A percentile compares a stretch with the other conserved stretches of the same genome.
phyloP scores from a whole-genome alignment of 2,888 invertebrate species.

The Callinectes sapidus region DNA sequence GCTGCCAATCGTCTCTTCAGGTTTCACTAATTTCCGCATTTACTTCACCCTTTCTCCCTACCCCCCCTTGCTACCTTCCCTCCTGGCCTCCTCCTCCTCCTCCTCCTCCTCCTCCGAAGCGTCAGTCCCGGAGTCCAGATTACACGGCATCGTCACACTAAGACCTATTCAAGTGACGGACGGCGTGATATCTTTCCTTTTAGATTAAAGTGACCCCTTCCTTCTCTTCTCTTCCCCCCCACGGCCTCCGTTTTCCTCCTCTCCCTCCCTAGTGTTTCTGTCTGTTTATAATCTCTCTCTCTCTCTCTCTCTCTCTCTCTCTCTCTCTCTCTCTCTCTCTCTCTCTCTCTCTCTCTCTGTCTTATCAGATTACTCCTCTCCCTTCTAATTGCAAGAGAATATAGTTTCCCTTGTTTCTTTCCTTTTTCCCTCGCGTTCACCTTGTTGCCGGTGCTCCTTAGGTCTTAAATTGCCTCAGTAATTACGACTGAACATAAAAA shows the following conservation, averaged over 20 bases:
- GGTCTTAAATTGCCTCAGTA: slow-evolving; percentile 23
- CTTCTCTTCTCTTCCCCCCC: not conserved
- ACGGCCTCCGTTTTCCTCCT: not conserved
- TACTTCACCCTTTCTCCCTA: slow-evolving; percentile 44
- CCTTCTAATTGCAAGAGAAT: not conserved
- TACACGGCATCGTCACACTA: slow-evolving; percentile 31
- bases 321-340: not conserved
- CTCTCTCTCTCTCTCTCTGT: slow-evolving; percentile 6
- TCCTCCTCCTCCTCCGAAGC: not conserved
- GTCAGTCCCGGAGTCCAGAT: slow-evolving; percentile 16
- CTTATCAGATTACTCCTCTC: slow-evolving; percentile 18
- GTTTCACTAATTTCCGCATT: slow-evolving; percentile 54
- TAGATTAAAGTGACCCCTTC: not conserved
- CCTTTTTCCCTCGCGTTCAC: not conserved
- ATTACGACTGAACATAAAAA: slow-evolving; percentile 24
- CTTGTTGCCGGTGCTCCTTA: not conserved
- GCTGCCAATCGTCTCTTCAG: slow-evolving; percentile 45
- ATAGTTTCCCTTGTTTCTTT: not conserved
- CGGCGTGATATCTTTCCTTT: slow-evolving; percentile 2
- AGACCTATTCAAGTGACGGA: slow-evolving; percentile 5
- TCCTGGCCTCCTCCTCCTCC: not conserved
- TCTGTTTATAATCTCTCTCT: not conserved
- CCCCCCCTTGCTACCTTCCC: not conserved
- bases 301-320: slow-evolving; percentile 32
- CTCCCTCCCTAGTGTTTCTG: not conserved